Evolutionary conservation across 2,888 invertebrate genomes (phyloP).

Genomic region (Heliconius charithonia): DNA sequence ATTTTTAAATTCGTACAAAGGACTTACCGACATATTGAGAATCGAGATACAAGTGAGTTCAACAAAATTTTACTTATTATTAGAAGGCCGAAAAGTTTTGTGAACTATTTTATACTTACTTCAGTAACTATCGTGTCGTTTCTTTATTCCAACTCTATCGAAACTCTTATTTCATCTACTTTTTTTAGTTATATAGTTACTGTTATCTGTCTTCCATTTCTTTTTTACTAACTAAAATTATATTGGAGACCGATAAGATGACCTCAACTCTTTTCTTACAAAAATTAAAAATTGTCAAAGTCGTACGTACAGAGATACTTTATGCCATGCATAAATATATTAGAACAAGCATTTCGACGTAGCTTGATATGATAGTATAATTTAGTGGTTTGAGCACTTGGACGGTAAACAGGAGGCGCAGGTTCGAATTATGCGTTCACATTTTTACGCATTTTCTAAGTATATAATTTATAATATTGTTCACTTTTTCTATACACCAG

Average conservation of each 20-base stretch:
- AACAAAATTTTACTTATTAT: no score
- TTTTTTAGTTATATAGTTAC: background rate
- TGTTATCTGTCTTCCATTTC: background rate
- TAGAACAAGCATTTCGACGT: background rate
- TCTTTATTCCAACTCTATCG: no score
- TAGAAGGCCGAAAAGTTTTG: no score
- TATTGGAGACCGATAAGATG: background rate
- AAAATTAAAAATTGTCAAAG: background rate
- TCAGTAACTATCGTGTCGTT: background rate
- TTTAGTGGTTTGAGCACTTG: background rate
- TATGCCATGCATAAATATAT: background rate
- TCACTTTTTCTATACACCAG: conserved; percentile 50
- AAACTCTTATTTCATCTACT: background rate
- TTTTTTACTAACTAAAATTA: background rate
- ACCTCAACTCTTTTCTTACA: background rate
- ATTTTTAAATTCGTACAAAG: no score
- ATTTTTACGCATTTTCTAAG: no score
- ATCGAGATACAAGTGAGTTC: no score
- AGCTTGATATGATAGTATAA: background rate
- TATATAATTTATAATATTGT: background rate
- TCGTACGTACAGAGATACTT: background rate
- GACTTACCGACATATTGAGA: no score
- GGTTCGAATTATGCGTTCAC: no score
- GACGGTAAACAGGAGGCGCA: background rate
- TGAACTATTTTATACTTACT: background rate